A percentile compares a stretch with the other conserved stretches of the same genome.
phyloP scores from a whole-genome alignment of 2,797 vertebrate genomes.

The Ceryle rudis region DNA sequence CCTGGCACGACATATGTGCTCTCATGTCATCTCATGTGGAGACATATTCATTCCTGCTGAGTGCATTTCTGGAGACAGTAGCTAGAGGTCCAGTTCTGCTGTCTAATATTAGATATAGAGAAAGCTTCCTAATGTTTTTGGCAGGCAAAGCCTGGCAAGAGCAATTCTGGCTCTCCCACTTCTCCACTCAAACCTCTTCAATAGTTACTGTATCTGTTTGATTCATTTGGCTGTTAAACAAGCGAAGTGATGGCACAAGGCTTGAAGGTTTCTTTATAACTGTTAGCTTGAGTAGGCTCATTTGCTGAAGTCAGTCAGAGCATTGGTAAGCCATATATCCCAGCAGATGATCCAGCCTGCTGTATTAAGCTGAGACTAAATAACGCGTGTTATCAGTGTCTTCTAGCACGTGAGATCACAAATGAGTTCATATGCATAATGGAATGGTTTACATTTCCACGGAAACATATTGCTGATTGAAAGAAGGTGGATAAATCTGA shows the following conservation, averaged over 20 bases:
- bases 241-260: conserved; percentile 47
- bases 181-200: conserved; percentile 44
- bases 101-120: conserved; percentile 79
- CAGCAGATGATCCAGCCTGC: neutral
- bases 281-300: neutral
- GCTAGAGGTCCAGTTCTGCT: conserved; percentile 78
- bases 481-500: neutral
- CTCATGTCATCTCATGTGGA: conserved; percentile 68
- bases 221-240: conserved; percentile 72
- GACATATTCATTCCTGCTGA: conserved; percentile 59
- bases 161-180: conserved; percentile 67
- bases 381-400: neutral
- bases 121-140: conserved; percentile 76
- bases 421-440: neutral
- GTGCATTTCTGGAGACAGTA: conserved; percentile 77
- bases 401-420: conserved; percentile 19
- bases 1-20: conserved; percentile 66
- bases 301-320: neutral
- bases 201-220: conserved; percentile 70
- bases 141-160: conserved; percentile 73
- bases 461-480: neutral
- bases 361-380: neutral
- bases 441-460: neutral
- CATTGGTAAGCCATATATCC: neutral
- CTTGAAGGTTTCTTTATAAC: conserved; percentile 49